phyloP scores from a whole-genome alignment of 2,797 vertebrate genomes.

The Pseudochirops corinnae region DNA sequence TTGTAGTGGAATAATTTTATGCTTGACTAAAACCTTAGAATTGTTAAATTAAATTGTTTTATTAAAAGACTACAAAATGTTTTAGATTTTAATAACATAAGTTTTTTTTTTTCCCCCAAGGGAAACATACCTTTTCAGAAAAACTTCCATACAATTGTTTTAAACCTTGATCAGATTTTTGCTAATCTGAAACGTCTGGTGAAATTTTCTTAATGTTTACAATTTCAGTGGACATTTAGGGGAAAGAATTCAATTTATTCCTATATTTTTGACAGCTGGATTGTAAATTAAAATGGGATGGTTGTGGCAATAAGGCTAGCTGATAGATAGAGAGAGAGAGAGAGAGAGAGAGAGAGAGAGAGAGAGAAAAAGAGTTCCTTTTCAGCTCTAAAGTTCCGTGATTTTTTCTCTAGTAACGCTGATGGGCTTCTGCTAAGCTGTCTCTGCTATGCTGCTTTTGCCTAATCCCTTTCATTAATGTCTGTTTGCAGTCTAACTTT shows the following conservation, averaged over 20 bases:
- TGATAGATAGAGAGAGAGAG: too few species aligned
- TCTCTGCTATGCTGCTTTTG: neutral
- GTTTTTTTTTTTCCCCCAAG: neutral
- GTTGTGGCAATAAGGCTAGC: neutral
- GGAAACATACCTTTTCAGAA: neutral
- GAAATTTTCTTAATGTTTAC: neutral
- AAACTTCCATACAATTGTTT: neutral
- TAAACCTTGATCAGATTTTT: neutral
- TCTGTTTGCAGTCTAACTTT: neutral
- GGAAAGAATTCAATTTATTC: neutral
- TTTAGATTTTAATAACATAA: neutral
- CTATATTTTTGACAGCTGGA: neutral
- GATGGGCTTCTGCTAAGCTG: neutral
- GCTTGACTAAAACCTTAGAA: neutral
- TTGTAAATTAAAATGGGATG: neutral
- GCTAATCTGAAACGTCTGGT: slow-evolving; percentile 9
- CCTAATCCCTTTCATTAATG: neutral
- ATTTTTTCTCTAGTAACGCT: neutral
- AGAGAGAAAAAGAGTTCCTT: neutral
- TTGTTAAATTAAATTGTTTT: neutral
- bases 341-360: too few species aligned
- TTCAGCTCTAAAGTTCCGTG: neutral
- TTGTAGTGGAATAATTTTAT: neutral
- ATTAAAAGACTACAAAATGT: neutral
- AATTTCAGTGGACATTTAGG: neutral